Percentiles rank a stretch among this genome's conserved stretches.
phyloP scores from a whole-genome alignment of 2,797 vertebrate genomes.

The Spizella passerina region DNA sequence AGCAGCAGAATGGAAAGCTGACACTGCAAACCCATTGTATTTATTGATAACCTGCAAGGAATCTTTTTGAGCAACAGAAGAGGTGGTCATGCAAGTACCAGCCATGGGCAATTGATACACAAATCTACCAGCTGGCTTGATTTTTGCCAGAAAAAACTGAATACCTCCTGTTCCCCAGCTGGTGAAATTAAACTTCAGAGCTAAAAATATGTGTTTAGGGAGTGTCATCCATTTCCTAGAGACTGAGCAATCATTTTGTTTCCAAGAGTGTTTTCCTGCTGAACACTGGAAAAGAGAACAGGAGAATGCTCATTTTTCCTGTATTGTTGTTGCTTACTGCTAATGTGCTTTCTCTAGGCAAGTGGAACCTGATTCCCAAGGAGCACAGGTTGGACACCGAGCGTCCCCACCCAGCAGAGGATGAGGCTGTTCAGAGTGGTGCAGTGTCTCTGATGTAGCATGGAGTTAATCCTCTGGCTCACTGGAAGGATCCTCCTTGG shows the following conservation, averaged over 20 bases:
- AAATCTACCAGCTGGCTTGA: not conserved
- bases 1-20: not conserved
- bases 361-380: not conserved
- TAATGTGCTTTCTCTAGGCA: not conserved
- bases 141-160: not conserved
- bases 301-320: not conserved
- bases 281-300: not conserved
- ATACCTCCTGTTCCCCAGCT: not conserved
- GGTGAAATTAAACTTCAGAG: not conserved
- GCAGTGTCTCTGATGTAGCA: not conserved
- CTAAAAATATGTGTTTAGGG: not conserved
- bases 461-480: not conserved
- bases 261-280: not conserved
- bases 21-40: accelerated
- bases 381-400: not conserved
- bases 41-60: not conserved
- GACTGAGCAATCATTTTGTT: not conserved
- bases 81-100: not conserved
- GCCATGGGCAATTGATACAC: not conserved
- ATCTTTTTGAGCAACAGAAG: not conserved
- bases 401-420: not conserved
- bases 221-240: not conserved
- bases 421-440: not conserved
- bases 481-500: not conserved
- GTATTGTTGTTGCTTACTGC: not conserved